Percentiles rank a stretch among this genome's conserved stretches.
Evolutionary conservation across 2,797 vertebrate species (phyloP).

Genomic region (Eurystomus glaucurus): DNA sequence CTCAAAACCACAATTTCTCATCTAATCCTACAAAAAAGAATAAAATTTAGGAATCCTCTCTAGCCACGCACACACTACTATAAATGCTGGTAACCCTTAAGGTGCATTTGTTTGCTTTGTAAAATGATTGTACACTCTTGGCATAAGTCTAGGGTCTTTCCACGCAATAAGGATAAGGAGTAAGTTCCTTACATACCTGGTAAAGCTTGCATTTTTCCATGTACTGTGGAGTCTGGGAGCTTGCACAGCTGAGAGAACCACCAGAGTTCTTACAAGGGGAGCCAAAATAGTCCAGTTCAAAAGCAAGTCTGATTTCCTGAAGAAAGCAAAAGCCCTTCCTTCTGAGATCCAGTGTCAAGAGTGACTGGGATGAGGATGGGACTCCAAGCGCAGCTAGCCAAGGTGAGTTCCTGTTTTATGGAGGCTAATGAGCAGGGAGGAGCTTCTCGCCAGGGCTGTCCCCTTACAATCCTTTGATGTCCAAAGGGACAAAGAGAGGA

Average conservation of each 20-base stretch:
- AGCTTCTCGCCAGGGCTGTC: slow-evolving; percentile 64
- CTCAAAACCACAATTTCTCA: not conserved
- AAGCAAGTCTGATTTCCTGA: slow-evolving; percentile 53
- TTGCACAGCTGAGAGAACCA: not conserved
- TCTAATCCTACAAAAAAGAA: not conserved
- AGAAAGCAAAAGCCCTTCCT: slow-evolving; percentile 35
- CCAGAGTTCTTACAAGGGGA: not conserved
- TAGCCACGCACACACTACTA: not conserved
- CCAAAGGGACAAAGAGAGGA: slow-evolving; percentile 79
- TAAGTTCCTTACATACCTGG: slow-evolving; percentile 46
- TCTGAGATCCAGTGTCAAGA: slow-evolving; percentile 75
- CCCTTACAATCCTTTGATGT: slow-evolving; percentile 77
- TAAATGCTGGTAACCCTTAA: not conserved
- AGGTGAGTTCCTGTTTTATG: slow-evolving; percentile 78
- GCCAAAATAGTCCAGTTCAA: slow-evolving; percentile 64
- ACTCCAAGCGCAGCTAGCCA: slow-evolving; percentile 52
- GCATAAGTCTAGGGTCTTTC: not conserved
- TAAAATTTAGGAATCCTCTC: not conserved
- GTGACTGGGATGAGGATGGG: slow-evolving; percentile 43
- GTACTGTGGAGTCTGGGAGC: slow-evolving; percentile 47
- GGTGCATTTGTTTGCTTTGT: not conserved
- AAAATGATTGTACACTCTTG: not conserved
- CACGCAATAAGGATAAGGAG: fast-evolving
- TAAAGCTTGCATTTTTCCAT: slow-evolving; percentile 76
- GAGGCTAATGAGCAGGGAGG: slow-evolving; percentile 70